phyloP scores from a whole-genome alignment of 2,113 vertebrate species.

The Xenus cinereus region DNA sequence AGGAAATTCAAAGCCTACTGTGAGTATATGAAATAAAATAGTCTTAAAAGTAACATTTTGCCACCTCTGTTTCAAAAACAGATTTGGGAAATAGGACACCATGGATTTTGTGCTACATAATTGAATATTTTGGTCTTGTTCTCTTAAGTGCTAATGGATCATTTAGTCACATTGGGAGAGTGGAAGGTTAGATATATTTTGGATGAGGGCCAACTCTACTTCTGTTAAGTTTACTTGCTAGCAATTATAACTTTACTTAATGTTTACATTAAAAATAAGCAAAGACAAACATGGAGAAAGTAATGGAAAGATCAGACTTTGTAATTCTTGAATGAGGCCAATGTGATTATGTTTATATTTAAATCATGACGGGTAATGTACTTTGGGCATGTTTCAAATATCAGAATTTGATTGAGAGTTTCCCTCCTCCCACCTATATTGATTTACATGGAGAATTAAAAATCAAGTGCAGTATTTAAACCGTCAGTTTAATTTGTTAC shows the following conservation, averaged over 20 bases:
- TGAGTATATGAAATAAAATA: neutral
- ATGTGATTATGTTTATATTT: neutral
- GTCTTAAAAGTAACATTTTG: slow-evolving; percentile 15
- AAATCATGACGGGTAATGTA: neutral
- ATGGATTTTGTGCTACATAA: neutral
- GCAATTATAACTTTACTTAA: neutral
- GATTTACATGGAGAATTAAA: neutral
- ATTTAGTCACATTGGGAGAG: neutral
- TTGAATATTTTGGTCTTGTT: neutral
- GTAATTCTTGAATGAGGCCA: neutral
- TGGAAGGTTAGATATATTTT: neutral
- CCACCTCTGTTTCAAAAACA: neutral
- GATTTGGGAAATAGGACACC: neutral
- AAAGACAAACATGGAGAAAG: neutral
- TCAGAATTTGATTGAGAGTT: neutral
- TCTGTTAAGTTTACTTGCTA: neutral
- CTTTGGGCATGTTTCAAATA: neutral
- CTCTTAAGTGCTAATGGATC: neutral
- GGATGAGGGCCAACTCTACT: neutral
- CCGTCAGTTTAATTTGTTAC: neutral
- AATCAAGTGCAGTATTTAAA: neutral
- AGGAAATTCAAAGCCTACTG: slow-evolving; percentile 23
- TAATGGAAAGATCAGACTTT: neutral
- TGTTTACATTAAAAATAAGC: neutral
- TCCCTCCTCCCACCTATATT: neutral